These are phyloP conservation scores for Anorthoa munda DNA, from an alignment of 2,888 invertebrate genomes.

Conservation along the genomic window DNA sequence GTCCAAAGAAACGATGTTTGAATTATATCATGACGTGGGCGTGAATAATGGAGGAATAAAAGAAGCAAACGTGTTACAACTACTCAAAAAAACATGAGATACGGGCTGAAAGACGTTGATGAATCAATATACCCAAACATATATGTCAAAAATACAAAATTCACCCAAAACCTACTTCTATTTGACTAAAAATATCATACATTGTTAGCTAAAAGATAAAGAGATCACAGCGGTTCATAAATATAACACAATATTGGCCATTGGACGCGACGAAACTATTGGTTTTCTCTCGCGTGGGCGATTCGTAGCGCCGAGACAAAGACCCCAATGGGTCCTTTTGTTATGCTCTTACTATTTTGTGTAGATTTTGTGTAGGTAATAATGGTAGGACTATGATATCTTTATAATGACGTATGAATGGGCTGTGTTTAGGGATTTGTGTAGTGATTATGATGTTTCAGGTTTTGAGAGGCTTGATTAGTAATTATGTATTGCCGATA, in stretches of 20 bases:
- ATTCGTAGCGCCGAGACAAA: constrained; percentile 44
- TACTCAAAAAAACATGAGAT: no score
- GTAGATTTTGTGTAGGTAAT: constrained; percentile 17
- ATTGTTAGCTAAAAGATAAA: constrained; percentile 55
- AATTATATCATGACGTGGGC: no score
- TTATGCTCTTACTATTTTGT: constrained; percentile 29
- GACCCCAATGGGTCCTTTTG: constrained; percentile 39
- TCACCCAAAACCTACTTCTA: background rate
- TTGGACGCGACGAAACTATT: constrained; percentile 58
- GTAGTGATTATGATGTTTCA: constrained; percentile 25
- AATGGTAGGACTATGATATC: constrained; percentile 20
- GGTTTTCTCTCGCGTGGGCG: constrained; percentile 53
- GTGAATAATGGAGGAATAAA: no score
- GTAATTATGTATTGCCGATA: background rate
- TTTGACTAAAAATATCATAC: constrained; percentile 28
- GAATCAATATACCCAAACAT: background rate
- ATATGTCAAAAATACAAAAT: background rate
- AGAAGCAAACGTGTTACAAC: no score
- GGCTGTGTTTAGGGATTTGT: background rate
- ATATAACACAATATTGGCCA: constrained; percentile 64
- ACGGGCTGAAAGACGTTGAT: no score
- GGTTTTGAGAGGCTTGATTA: background rate
- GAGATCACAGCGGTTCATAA: constrained; percentile 57
- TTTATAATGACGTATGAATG: constrained; percentile 13
- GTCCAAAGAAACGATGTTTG: no score